Percentiles rank a stretch among this genome's conserved stretches.
Conservation (phyloP, 2,113 vertebrate species). For the Melierax canorus region DNA sequence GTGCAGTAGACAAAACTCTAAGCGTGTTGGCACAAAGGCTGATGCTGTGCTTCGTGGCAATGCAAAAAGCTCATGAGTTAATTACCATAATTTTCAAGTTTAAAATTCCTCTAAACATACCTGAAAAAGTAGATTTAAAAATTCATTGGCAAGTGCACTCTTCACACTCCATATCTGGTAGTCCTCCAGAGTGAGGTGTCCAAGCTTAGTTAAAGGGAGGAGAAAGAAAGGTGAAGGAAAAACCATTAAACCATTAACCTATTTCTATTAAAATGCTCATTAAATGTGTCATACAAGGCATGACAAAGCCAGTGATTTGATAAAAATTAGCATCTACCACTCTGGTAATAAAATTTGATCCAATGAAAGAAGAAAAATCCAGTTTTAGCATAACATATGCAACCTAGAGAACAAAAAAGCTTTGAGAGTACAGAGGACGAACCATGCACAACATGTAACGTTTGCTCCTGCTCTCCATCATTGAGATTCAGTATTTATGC, state of each 20-base stretch:
- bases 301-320: background rate
- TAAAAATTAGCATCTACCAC: background rate
- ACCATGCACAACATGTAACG: background rate
- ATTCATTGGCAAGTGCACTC: constrained; percentile 95
- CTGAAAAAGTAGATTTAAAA: constrained; percentile 98
- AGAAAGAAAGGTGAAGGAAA: background rate
- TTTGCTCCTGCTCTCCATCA: background rate
- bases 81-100: background rate
- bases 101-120: constrained; percentile 63
- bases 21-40: background rate
- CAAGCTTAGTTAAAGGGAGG: constrained; percentile 72
- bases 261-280: background rate
- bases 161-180: constrained; percentile 99
- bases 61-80: background rate
- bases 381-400: background rate
- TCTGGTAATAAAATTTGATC: background rate
- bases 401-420: background rate
- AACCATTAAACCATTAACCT: background rate
- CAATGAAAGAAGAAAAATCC: background rate
- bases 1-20: background rate
- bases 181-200: constrained; percentile 94
- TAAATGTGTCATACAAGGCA: background rate
- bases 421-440: background rate
- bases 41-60: background rate
- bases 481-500: background rate